Conservation (phyloP, 2,797 vertebrate species). For the Trematomus bernacchii region DNA sequence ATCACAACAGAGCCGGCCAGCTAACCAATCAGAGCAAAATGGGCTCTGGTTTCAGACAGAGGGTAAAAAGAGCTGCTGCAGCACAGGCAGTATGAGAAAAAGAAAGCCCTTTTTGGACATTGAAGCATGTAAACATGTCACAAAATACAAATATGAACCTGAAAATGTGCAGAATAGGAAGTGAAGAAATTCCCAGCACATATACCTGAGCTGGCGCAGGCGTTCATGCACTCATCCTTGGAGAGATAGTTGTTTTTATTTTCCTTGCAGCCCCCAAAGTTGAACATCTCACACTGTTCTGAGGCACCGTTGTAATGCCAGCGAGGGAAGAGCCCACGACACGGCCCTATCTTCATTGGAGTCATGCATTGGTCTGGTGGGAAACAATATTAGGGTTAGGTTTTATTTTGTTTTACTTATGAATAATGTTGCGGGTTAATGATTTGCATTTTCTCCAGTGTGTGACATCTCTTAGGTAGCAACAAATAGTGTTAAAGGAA, state of each 20-base stretch:
- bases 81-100: too few relatives aligned
- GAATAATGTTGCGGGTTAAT: conserved; percentile 2
- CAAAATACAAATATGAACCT: too few relatives aligned
- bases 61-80: too few relatives aligned
- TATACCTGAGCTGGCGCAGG: conserved; percentile 86
- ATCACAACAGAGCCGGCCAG: too few relatives aligned
- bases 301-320: conserved; percentile 91
- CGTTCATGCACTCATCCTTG: conserved; percentile 84
- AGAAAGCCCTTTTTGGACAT: too few relatives aligned
- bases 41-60: too few relatives aligned
- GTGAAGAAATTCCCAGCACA: background rate
- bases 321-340: conserved; percentile 91
- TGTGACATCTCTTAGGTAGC: background rate
- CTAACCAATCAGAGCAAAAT: too few relatives aligned
- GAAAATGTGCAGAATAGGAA: too few relatives aligned
- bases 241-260: conserved; percentile 95
- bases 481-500: background rate
- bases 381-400: background rate
- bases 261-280: conserved; percentile 85
- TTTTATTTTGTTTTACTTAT: background rate
- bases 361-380: conserved; percentile 91
- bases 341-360: conserved; percentile 91
- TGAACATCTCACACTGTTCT: conserved; percentile 85
- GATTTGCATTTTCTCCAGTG: background rate
- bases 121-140: too few relatives aligned